Percentiles rank a stretch among this genome's conserved stretches.
Conservation (phyloP, 2,888 invertebrate species). For the Dryobota labecula region DNA sequence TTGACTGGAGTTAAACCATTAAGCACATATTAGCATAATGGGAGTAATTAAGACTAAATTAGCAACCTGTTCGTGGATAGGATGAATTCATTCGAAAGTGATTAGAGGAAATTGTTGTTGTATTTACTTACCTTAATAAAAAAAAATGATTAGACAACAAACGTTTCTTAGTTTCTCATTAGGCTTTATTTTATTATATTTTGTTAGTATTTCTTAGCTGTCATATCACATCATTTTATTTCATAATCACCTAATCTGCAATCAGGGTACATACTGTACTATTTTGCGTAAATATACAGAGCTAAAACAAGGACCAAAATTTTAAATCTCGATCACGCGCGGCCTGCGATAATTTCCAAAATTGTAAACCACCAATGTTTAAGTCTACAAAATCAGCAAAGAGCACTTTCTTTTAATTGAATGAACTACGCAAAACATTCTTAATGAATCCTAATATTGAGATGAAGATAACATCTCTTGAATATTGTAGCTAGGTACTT, state of each 20-base stretch:
- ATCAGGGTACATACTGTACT: neutral
- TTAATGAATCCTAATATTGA: neutral
- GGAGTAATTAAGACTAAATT: slow-evolving; percentile 27
- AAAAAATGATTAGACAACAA: slow-evolving; percentile 6
- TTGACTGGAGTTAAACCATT: slow-evolving; percentile 23
- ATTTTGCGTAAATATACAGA: neutral
- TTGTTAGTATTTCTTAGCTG: neutral
- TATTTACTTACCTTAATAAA: slow-evolving; percentile 1
- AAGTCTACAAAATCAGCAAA: neutral
- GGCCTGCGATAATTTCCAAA: neutral
- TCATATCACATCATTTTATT: too few relatives aligned
- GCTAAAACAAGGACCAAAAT: neutral
- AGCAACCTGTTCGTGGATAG: slow-evolving; percentile 12
- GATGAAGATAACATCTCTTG: neutral
- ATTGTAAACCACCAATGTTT: neutral
- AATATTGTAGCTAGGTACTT: neutral
- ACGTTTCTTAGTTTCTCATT: neutral
- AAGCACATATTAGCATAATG: slow-evolving; percentile 37
- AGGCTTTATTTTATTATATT: neutral
- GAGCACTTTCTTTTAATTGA: neutral
- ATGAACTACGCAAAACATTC: neutral
- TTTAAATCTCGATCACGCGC: neutral
- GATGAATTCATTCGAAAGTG: slow-evolving; percentile 19
- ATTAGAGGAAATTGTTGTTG: slow-evolving; percentile 13
- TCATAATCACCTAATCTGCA: neutral